Conservation (phyloP, 64 coral and sea anemone species). For the Catalaphyllia jardinei region DNA sequence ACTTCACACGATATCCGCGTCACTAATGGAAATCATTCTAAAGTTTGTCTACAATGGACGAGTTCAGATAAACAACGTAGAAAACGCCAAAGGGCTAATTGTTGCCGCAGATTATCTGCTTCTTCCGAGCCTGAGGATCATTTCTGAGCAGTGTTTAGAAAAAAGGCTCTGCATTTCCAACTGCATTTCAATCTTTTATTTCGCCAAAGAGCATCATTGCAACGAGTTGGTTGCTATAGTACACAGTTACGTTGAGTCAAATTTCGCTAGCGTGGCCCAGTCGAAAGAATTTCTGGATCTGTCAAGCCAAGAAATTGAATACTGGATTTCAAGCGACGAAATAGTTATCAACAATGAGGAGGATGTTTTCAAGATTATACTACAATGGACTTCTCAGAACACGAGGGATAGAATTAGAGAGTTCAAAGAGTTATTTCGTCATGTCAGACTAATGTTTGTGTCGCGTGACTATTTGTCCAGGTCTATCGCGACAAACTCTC, state of each 20-base stretch:
- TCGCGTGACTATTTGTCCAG: background rate
- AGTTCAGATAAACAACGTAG: background rate
- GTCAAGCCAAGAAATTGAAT: conserved; percentile 8
- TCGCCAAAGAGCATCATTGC: background rate
- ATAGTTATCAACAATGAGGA: conserved; percentile 20
- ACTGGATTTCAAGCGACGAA: conserved; percentile 35
- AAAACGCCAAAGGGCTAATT: conserved; percentile 13
- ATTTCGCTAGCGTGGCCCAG: conserved; percentile 8
- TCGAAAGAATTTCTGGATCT: conserved; percentile 35
- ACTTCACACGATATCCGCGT: background rate
- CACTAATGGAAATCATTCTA: background rate
- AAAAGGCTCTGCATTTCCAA: background rate
- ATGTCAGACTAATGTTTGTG: conserved; percentile 19
- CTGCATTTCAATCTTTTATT: background rate
- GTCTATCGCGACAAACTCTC: background rate
- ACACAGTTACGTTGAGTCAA: background rate
- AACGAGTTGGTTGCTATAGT: background rate
- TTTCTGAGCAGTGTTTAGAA: conserved; percentile 5
- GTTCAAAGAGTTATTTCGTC: conserved; percentile 24
- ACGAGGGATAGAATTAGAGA: background rate
- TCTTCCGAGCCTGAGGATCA: conserved; percentile 1
- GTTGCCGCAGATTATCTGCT: conserved; percentile 37
- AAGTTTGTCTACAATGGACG: background rate
- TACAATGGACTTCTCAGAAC: conserved; percentile 3
- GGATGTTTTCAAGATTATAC: conserved; percentile 7